Conservation (phyloP, 2,113 vertebrate genomes). For the Isurus oxyrinchus region DNA sequence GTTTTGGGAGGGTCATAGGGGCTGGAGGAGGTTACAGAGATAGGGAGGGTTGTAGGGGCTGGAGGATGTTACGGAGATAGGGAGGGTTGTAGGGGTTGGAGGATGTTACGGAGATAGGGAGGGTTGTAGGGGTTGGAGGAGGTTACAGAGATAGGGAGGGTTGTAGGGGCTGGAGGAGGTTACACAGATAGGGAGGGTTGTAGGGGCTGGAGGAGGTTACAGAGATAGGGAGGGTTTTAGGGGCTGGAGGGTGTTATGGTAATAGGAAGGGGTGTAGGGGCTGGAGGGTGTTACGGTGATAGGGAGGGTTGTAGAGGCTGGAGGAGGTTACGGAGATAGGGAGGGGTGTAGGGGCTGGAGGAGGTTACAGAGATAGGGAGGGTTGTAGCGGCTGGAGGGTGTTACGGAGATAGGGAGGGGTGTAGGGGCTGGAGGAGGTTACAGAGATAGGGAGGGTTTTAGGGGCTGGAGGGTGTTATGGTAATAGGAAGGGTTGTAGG, state of each 20-base stretch:
- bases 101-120: neutral
- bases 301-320: neutral
- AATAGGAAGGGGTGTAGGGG: neutral
- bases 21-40: neutral
- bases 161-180: neutral
- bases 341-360: neutral
- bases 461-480: neutral
- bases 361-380: neutral
- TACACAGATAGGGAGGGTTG: neutral
- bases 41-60: neutral
- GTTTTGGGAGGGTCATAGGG: too few species aligned
- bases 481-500: neutral
- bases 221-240: neutral
- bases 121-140: neutral
- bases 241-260: too few species aligned
- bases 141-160: neutral
- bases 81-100: neutral
- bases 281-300: neutral
- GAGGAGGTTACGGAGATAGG: neutral
- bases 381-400: neutral
- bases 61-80: neutral
- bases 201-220: neutral
- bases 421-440: neutral
- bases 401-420: neutral
- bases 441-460: neutral